These are phyloP conservation scores for Neopelma chrysocephalum DNA, from an alignment of 2,797 vertebrate genomes.

Conservation along the genomic window DNA sequence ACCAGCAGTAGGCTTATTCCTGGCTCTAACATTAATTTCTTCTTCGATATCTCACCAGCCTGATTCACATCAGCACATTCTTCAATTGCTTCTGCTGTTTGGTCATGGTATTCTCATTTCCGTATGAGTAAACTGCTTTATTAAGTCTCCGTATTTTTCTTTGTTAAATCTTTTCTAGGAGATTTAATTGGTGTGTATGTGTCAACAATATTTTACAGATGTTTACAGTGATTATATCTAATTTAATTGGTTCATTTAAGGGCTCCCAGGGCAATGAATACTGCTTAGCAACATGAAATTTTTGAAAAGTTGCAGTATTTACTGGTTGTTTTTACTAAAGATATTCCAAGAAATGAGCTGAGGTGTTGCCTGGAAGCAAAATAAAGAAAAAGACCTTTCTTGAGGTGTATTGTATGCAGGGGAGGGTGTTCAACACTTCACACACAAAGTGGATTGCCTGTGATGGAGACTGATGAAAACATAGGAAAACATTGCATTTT, in stretches of 20 bases:
- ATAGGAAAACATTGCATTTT: background rate
- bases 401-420: background rate
- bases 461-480: background rate
- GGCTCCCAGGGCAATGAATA: background rate
- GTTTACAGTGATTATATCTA: conserved; percentile 21
- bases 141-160: conserved; percentile 23
- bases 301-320: background rate
- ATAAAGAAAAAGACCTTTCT: background rate
- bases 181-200: conserved; percentile 37
- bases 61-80: background rate
- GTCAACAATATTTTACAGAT: conserved; percentile 41
- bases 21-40: background rate
- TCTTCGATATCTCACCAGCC: background rate
- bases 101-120: background rate
- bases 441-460: background rate
- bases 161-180: background rate
- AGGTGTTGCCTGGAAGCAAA: background rate
- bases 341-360: background rate
- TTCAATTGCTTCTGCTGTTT: background rate
- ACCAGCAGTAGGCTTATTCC: background rate
- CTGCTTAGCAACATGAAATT: background rate
- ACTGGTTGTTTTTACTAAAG: background rate
- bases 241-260: conserved; percentile 39
- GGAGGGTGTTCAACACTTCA: background rate
- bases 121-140: background rate